A percentile compares a stretch with the other conserved stretches of the same genome.
Evolutionary conservation across 2,797 vertebrate species (phyloP).

Genomic region (Hydrophis major): DNA sequence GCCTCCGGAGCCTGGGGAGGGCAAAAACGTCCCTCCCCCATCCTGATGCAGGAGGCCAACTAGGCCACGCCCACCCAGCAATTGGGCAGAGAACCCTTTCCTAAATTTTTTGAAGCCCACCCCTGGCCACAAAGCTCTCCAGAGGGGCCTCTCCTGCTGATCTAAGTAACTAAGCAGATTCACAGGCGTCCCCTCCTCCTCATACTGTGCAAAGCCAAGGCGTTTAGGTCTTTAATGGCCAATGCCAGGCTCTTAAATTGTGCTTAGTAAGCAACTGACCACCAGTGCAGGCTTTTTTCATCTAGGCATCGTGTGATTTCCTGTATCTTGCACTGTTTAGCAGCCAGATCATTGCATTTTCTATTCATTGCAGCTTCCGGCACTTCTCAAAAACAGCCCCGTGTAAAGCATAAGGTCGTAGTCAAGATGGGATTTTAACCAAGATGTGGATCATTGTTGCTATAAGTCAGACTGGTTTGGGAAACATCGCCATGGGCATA

Average conservation of each 20-base stretch:
- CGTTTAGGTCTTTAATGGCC: neutral
- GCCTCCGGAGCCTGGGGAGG: too few relatives aligned
- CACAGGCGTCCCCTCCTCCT: neutral
- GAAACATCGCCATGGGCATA: neutral
- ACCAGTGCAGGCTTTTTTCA: neutral
- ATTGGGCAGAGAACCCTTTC: too few relatives aligned
- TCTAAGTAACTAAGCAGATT: neutral
- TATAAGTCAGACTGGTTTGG: neutral
- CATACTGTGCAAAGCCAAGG: neutral
- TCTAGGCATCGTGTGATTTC: neutral
- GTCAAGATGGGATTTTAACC: neutral
- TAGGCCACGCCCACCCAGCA: too few relatives aligned
- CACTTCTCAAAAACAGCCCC: neutral
- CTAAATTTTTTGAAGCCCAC: too few relatives aligned
- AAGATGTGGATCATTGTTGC: neutral
- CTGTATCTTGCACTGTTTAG: neutral
- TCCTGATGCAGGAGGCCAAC: too few relatives aligned
- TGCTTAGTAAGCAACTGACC: neutral
- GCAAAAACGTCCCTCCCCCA: too few relatives aligned
- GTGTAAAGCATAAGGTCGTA: neutral
- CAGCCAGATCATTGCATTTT: neutral
- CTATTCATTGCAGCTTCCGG: neutral
- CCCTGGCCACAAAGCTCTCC: neutral
- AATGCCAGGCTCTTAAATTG: neutral
- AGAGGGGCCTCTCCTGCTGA: neutral